Percentiles rank a stretch among this genome's conserved stretches.
Conservation (phyloP, 2,797 vertebrate species). For the Phoebastria nigripes region DNA sequence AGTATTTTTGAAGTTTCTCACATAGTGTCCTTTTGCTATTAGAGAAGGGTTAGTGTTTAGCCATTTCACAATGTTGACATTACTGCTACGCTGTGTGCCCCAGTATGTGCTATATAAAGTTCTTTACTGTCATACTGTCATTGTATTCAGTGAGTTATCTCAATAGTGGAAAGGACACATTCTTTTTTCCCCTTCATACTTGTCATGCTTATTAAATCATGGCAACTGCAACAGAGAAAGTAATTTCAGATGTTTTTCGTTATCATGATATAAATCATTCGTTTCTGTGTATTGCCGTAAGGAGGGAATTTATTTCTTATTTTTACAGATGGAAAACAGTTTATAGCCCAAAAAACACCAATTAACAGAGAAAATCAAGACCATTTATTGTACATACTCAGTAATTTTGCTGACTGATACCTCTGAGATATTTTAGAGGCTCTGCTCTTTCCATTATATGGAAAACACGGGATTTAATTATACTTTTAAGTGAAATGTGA, state of each 20-base stretch:
- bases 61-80: background rate
- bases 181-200: background rate
- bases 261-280: background rate
- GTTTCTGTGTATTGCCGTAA: background rate
- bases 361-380: background rate
- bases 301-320: background rate
- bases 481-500: background rate
- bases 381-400: background rate
- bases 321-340: background rate
- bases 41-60: background rate
- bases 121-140: background rate
- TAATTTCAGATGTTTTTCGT: background rate
- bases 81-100: background rate
- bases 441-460: background rate
- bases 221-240: background rate
- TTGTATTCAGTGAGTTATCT: background rate
- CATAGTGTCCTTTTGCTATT: background rate
- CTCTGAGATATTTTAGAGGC: background rate
- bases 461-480: background rate
- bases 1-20: background rate
- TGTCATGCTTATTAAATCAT: background rate
- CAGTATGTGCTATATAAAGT: background rate
- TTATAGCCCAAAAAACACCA: background rate
- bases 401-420: background rate
- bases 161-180: background rate